phyloP scores from a whole-genome alignment of 1,140 invertebrate genomes.

The Atta colombica region DNA sequence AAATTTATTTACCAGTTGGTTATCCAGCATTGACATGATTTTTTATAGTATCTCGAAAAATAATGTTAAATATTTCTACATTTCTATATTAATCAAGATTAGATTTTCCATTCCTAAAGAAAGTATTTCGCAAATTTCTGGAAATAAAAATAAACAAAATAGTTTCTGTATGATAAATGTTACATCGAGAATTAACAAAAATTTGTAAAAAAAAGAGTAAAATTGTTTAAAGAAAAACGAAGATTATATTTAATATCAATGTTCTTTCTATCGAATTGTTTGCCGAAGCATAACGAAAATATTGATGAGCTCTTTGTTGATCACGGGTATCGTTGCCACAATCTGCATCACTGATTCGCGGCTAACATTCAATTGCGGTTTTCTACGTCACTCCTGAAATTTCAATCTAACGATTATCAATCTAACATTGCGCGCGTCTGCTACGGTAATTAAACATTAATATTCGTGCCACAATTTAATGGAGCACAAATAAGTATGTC shows the following conservation, averaged over 20 bases:
- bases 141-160: not conserved
- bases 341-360: conserved; percentile 32
- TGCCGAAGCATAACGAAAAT: not conserved
- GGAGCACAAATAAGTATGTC: not conserved
- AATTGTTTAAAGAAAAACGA: not conserved
- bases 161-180: not conserved
- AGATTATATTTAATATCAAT: not conserved
- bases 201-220: not conserved
- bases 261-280: conserved; percentile 1
- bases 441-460: conserved; percentile 15
- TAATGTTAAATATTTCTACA: not conserved
- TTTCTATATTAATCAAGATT: not conserved
- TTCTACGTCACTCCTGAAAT: conserved; percentile 26
- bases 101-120: not conserved
- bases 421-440: conserved; percentile 20
- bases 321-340: conserved; percentile 10
- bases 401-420: conserved; percentile 37
- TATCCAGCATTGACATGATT: not conserved
- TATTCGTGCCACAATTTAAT: not conserved
- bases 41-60: not conserved
- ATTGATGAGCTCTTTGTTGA: conserved; percentile 45
- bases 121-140: not conserved
- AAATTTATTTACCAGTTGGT: not conserved
- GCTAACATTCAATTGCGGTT: conserved; percentile 55
- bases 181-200: not conserved